Evolutionary conservation across 2,113 vertebrate genomes (phyloP).

Genomic region (Phoxinus phoxinus): DNA sequence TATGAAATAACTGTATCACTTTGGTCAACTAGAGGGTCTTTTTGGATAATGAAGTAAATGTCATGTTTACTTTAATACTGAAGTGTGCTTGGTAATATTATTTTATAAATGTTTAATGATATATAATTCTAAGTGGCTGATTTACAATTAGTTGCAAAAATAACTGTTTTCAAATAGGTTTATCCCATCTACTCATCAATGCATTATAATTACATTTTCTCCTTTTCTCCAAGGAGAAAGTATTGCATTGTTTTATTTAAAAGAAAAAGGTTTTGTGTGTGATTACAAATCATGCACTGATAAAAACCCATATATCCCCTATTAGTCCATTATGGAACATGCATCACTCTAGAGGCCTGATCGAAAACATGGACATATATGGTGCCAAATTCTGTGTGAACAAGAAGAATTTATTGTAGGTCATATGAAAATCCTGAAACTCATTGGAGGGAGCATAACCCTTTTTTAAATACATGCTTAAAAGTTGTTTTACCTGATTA

Average conservation of each 20-base stretch:
- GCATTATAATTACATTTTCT: neutral
- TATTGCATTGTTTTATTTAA: neutral
- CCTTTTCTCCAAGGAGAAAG: neutral
- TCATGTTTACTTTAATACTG: neutral
- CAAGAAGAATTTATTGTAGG: neutral
- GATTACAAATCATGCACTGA: neutral
- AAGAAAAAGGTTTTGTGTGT: neutral
- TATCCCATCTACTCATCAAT: neutral
- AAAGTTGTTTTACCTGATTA: too few species aligned
- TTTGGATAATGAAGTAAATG: neutral
- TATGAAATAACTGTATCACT: neutral
- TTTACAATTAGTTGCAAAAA: neutral
- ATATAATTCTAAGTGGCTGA: neutral
- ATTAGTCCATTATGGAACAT: neutral
- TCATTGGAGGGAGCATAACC: neutral
- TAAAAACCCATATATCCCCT: neutral
- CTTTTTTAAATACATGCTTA: too few species aligned
- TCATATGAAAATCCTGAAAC: constrained; percentile 28
- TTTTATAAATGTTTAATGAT: neutral
- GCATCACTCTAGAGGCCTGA: neutral
- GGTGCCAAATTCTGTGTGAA: constrained; percentile 5
- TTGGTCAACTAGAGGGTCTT: neutral
- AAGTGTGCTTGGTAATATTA: neutral
- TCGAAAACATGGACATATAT: constrained; percentile 31
- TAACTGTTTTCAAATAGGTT: neutral